Conservation (phyloP, 2,888 invertebrate genomes). For the Hipparchia sbordonii region DNA sequence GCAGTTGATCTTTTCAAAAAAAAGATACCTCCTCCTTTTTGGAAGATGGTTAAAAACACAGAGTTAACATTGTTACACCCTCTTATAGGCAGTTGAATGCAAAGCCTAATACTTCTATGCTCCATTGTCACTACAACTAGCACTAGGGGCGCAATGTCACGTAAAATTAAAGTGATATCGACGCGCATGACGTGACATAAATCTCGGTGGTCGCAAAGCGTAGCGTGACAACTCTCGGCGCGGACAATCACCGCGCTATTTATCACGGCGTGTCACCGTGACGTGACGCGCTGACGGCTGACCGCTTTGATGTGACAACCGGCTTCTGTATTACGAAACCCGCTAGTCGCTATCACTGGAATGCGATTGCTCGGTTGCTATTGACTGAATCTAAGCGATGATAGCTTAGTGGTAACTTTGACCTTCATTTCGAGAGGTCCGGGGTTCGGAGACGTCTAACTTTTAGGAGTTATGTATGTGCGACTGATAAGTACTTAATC, state of each 20-base stretch:
- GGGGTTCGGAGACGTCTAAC: too few relatives aligned
- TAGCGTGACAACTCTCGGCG: slow-evolving; percentile 58
- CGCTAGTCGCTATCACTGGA: not conserved
- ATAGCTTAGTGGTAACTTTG: not conserved
- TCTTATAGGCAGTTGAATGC: too few relatives aligned
- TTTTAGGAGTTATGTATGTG: too few relatives aligned
- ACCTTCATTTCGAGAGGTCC: not conserved
- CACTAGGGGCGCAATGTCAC: not conserved
- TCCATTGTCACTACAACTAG: too few relatives aligned
- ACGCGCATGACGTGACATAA: slow-evolving; percentile 1
- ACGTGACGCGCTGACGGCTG: slow-evolving; percentile 55
- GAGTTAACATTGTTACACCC: too few relatives aligned
- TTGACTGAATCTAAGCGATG: not conserved
- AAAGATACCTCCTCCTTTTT: too few relatives aligned
- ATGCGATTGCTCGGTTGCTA: not conserved
- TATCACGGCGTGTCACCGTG: slow-evolving; percentile 62
- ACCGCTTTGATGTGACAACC: slow-evolving; percentile 67
- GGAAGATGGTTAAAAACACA: too few relatives aligned
- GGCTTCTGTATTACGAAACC: slow-evolving; percentile 2
- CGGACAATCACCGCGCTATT: slow-evolving; percentile 68
- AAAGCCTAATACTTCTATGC: too few relatives aligned
- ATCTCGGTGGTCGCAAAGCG: slow-evolving; percentile 8
- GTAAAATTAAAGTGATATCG: slow-evolving; percentile 6
- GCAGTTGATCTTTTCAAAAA: too few relatives aligned
- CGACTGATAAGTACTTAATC: too few relatives aligned